phyloP scores from a whole-genome alignment of 1,140 invertebrate species.

The Drosophila takahashii region DNA sequence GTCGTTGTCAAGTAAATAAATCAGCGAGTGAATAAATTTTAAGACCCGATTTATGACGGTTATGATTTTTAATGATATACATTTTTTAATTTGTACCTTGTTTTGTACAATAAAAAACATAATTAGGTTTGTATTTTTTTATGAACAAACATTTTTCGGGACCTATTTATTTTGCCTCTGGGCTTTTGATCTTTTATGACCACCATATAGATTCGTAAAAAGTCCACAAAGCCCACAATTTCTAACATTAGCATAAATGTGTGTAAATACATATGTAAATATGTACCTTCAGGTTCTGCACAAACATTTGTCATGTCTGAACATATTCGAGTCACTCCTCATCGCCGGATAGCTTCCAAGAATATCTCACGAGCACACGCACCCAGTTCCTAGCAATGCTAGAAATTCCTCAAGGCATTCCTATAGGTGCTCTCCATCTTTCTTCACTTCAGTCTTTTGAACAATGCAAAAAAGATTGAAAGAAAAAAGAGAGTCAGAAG shows the following conservation, averaged over 20 bases:
- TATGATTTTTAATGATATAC: background rate
- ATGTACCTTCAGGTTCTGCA: slow-evolving; percentile 16
- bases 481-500: slow-evolving; percentile 9
- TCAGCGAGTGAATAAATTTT: no score
- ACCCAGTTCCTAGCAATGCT: slow-evolving; percentile 20
- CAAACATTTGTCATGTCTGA: slow-evolving; percentile 54
- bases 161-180: background rate
- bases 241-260: slow-evolving; percentile 36
- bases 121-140: no score
- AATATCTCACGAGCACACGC: slow-evolving; percentile 44
- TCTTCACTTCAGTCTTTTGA: slow-evolving; percentile 22
- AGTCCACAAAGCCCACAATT: background rate
- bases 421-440: slow-evolving; percentile 26
- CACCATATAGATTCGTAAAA: background rate
- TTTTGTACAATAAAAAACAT: background rate
- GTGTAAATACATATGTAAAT: slow-evolving; percentile 18
- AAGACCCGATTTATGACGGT: background rate
- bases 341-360: slow-evolving; percentile 45
- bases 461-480: slow-evolving; percentile 33
- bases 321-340: slow-evolving; percentile 39
- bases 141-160: no score
- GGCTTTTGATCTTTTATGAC: slow-evolving; percentile 1
- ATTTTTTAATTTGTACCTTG: background rate
- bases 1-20: slow-evolving; percentile 7
- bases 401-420: slow-evolving; percentile 44